Conservation (phyloP, 2,888 invertebrate genomes). For the Priocnemis perturbator region DNA sequence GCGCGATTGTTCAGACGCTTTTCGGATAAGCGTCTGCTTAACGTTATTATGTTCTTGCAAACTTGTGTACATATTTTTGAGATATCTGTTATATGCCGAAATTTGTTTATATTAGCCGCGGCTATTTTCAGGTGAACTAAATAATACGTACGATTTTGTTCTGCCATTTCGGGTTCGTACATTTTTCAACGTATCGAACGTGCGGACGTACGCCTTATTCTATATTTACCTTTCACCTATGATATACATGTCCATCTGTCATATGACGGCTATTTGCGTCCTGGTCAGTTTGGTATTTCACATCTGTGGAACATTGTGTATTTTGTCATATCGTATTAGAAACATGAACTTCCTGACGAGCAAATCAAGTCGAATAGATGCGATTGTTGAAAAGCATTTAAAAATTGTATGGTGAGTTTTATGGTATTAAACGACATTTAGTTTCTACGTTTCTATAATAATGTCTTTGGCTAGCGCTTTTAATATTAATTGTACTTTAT, state of each 20-base stretch:
- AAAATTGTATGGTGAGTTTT: constrained; percentile 33
- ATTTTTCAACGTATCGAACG: constrained; percentile 29
- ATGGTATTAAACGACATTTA: not conserved
- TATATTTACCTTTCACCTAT: constrained; percentile 45
- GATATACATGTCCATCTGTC: constrained; percentile 32
- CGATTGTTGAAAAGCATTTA: constrained; percentile 35
- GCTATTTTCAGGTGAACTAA: constrained; percentile 6
- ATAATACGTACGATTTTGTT: constrained; percentile 14
- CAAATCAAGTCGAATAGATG: constrained; percentile 11
- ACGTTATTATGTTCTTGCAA: too few relatives aligned
- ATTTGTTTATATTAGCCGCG: not conserved
- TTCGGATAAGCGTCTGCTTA: too few relatives aligned
- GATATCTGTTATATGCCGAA: too few relatives aligned
- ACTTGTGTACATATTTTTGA: too few relatives aligned
- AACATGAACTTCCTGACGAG: constrained; percentile 12
- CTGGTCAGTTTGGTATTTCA: constrained; percentile 45
- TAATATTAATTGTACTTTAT: not conserved
- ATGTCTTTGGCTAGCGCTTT: not conserved
- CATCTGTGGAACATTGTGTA: constrained; percentile 44
- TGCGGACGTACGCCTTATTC: constrained; percentile 26
- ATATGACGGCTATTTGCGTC: constrained; percentile 39
- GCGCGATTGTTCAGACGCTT: too few relatives aligned
- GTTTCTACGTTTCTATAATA: too few relatives aligned
- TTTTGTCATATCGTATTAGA: constrained; percentile 45
- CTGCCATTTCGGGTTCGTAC: constrained; percentile 23